Base-by-base conservation (phyloP, 2,888 invertebrate species). In the Aporophyla nigra region DNA sequence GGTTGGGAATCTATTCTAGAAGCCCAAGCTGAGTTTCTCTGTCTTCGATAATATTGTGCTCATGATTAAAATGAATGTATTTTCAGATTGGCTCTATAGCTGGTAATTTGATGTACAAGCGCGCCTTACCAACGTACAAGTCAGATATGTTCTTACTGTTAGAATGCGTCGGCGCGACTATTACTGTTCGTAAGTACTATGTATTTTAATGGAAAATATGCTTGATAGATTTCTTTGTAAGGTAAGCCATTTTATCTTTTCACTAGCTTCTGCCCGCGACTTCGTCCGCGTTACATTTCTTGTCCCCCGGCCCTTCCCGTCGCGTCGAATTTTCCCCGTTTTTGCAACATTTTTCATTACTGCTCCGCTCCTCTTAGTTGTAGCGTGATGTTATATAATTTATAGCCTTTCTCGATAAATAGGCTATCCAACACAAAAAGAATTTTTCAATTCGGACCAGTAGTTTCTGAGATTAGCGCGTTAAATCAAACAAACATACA, bases 41-140 rank as follows among this genome's bases (percentile, higher is more conserved):
- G 10, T 67, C 5, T 14, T 27, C 10, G n/a, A 19, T 33, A 43
- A 76, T 24, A n/a, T n/a, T n/a, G 24, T 43, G 46, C 51, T 33
- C 6, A 46, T 46, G 10, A 1, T 40, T 63, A 9, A 2, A 12
- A 16, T 24, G 53, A 16, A 19, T n/a, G 86, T 75, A 61, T 69
- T 91, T 93, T 71, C 88, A 97, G 97, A 96, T 97, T 62, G 98
- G 97, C n/a, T 97, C 97, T 0, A 90, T 98, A 82, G 98, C 97
- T 65, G 98, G 98, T 3, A 98, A 98, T 87, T 89, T 98, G 67
- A 97, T 97, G 96, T 93, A 97, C 86, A 98, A 98, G 89, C 97
- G 97, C 80, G 90, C 93, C 0, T 96, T 97, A 87, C 96, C 93
- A 0, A 97, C 97, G 43, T 98, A 98, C 90, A 97, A 97, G 21